Conservation (phyloP, 2,888 invertebrate genomes). For the Orgyia antiqua region DNA sequence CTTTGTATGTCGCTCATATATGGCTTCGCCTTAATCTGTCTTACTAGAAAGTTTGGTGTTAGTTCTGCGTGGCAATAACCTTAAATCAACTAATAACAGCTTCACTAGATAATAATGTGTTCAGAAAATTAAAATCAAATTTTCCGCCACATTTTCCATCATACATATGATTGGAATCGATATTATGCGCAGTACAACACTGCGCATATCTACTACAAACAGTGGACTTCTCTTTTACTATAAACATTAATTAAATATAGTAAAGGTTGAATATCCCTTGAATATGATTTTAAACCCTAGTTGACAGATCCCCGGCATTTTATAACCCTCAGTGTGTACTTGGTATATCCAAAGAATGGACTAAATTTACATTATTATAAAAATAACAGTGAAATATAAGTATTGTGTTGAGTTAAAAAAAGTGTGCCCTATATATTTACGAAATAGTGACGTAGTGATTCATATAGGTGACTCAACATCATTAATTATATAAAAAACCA, state of each 20-base stretch:
- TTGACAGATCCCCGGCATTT: slow-evolving; percentile 55
- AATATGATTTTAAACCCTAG: slow-evolving; percentile 28
- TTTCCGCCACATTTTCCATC: slow-evolving; percentile 65
- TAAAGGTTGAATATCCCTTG: slow-evolving; percentile 15
- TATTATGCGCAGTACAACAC: slow-evolving; percentile 71
- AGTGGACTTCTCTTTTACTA: slow-evolving; percentile 17
- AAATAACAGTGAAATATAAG: slow-evolving; percentile 13
- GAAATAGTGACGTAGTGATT: slow-evolving; percentile 19
- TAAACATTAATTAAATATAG: slow-evolving; percentile 23
- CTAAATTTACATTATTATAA: slow-evolving; percentile 23
- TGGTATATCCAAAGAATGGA: slow-evolving; percentile 20
- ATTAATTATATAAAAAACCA: slow-evolving; percentile 4
- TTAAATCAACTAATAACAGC: too few species aligned
- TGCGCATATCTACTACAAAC: slow-evolving; percentile 68
- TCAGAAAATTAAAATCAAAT: slow-evolving; percentile 39
- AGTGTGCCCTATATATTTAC: slow-evolving; percentile 4
- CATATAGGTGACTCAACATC: slow-evolving; percentile 11
- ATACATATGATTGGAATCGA: slow-evolving; percentile 69
- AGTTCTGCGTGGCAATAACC: too few species aligned
- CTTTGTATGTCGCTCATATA: too few species aligned
- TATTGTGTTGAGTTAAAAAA: slow-evolving; percentile 13
- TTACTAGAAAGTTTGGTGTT: too few species aligned
- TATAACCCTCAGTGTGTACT: slow-evolving; percentile 52
- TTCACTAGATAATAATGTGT: too few species aligned
- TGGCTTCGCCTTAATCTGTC: too few species aligned